Percentiles rank a stretch among this genome's conserved stretches.
Evolutionary conservation across 2,113 vertebrate species (phyloP).

Genomic region (Aspidoscelis tigris): DNA sequence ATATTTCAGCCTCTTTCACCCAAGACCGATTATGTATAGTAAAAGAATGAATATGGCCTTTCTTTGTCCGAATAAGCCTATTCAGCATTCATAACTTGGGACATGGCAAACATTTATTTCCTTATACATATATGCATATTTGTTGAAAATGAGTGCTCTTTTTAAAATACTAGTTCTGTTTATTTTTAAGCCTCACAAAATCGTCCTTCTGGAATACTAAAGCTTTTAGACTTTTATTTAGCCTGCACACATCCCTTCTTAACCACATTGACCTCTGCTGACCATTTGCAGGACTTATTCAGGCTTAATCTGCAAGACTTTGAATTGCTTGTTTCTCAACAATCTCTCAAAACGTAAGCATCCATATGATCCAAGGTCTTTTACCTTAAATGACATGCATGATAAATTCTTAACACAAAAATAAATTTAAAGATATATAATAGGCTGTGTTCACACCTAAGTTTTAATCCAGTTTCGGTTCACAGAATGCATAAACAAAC

Average conservation of each 20-base stretch:
- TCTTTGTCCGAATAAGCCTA: not conserved
- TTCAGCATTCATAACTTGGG: not conserved
- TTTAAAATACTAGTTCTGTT: not conserved
- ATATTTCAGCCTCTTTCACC: too few relatives aligned
- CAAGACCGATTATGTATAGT: not conserved
- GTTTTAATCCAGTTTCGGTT: too few relatives aligned
- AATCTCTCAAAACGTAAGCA: not conserved
- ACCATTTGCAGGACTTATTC: conserved; percentile 15
- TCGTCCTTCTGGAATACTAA: not conserved
- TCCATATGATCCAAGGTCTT: not conserved
- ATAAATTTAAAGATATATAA: not conserved
- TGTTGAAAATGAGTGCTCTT: not conserved
- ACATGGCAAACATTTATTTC: not conserved
- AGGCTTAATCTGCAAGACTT: conserved; percentile 15
- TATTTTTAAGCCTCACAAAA: not conserved
- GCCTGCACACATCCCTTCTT: conserved; percentile 12
- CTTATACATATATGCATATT: not conserved
- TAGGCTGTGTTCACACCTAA: too few relatives aligned
- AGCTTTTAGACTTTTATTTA: conserved; percentile 21
- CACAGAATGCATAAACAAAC: too few relatives aligned
- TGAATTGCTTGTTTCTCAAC: conserved; percentile 6
- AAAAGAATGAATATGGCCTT: not conserved
- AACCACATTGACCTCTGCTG: conserved; percentile 16
- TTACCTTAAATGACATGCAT: too few relatives aligned
- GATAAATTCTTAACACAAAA: not conserved